These are phyloP conservation scores for Caranx melampygus DNA, from an alignment of 2,113 vertebrate species.

Conservation along the genomic window DNA sequence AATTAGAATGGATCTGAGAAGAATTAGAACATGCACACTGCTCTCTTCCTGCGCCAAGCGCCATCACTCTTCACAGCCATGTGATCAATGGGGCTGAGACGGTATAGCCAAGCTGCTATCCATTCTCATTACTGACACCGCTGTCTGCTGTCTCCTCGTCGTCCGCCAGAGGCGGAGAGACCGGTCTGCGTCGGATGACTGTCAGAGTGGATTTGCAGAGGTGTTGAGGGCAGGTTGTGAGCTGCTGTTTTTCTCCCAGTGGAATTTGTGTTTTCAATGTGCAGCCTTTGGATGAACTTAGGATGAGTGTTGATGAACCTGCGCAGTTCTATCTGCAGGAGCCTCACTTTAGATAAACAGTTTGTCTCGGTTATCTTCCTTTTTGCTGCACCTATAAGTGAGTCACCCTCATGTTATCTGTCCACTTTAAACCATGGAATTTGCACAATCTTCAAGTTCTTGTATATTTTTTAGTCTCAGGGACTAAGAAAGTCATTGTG, in stretches of 20 bases:
- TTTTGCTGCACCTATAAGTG: not conserved
- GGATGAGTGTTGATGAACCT: constrained; percentile 11
- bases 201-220: constrained; percentile 35
- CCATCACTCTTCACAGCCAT: constrained; percentile 60
- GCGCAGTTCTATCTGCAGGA: not conserved
- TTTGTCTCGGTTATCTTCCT: not conserved
- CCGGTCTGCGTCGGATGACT: constrained; percentile 23
- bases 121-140: constrained; percentile 76
- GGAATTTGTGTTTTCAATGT: constrained; percentile 15
- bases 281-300: constrained; percentile 35
- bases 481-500: not conserved
- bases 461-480: not conserved
- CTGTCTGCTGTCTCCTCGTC: constrained; percentile 35
- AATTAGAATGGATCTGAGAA: constrained; percentile 81
- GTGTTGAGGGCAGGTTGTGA: constrained; percentile 26
- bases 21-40: constrained; percentile 68
- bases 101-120: constrained; percentile 61
- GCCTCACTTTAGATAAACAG: not conserved
- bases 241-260: constrained; percentile 18
- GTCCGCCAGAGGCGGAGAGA: constrained; percentile 49
- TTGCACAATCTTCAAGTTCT: not conserved
- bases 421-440: not conserved
- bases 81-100: constrained; percentile 71
- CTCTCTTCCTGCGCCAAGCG: constrained; percentile 32
- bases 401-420: not conserved